Evolutionary conservation across 2,797 vertebrate genomes (phyloP), one percentile per base, ranked within the genome.

Genomic region (Artibeus jamaicensis): DNA sequence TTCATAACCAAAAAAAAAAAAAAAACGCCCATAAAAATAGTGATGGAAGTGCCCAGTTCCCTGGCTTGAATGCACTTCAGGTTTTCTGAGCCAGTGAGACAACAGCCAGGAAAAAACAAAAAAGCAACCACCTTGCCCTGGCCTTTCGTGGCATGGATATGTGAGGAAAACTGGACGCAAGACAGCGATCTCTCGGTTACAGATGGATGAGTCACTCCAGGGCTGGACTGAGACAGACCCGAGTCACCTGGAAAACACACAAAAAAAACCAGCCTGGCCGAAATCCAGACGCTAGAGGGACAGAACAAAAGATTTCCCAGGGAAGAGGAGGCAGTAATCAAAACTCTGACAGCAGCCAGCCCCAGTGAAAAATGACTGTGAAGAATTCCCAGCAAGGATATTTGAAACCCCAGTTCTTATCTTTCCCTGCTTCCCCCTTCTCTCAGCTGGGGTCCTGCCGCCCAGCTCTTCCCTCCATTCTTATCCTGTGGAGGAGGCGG

Each of bases 191-290:
- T 97, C 97, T 98, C 82, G 46, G 93, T 15, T 96, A 96, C 93
- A 98, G 97, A 98, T 93, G 81, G 71, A 96, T 98, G 98, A 98
- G 92, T 98, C 98, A 98, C 83, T 78, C 93, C 79, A 94, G 96
- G 82, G 81, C 92, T 88, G 59, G 91, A 95, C 74, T 86, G 96
- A 97, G 91, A 95, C 89, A 97, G 98, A 95, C 84, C 15, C 68
- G 62, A 94, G 86, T 97, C 97, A 98, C 98, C 98, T 97, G 96
- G 73, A 98, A 96, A 97, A 98, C 93, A 86, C 92, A 48, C 46
- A 48, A 48, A 84, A 77, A 77, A 97, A 55, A n/a, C 87, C 70
- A 53, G 46, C 67, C 94, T 34, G 55, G 78, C 78, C 81, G 87
- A 71, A 85, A 50, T 93, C 92, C 94, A 87, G 89, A 78, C n/a